Conservation (phyloP, 2,888 invertebrate species). For the Pseudococcus jackbeardsleyi region DNA sequence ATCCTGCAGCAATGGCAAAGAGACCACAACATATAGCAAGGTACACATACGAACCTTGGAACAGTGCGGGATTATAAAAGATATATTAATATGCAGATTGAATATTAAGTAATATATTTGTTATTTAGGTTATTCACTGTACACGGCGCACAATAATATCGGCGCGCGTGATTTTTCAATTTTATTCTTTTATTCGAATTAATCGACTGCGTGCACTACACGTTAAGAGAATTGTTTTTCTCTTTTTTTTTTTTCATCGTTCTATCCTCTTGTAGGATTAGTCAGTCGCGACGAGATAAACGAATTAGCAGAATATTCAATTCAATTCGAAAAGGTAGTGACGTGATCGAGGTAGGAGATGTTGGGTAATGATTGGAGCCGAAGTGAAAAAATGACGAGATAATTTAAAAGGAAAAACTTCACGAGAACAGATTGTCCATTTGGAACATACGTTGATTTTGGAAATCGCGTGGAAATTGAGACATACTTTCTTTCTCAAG, state of each 20-base stretch:
- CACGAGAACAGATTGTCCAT: too few species aligned
- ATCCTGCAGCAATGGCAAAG: slow-evolving; percentile 15
- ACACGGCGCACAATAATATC: background rate
- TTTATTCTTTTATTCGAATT: slow-evolving; percentile 27
- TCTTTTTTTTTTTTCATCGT: background rate
- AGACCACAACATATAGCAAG: too few species aligned
- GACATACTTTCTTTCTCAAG: too few species aligned
- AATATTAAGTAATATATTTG: slow-evolving; percentile 46
- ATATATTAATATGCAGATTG: slow-evolving; percentile 49
- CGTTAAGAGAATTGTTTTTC: background rate
- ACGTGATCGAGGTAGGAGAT: slow-evolving; percentile 8
- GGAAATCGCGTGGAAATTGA: too few species aligned
- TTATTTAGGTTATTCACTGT: slow-evolving; percentile 34
- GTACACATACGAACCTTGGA: slow-evolving; percentile 13
- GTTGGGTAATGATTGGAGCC: background rate
- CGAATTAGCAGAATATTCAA: slow-evolving; percentile 26
- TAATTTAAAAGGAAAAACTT: too few species aligned
- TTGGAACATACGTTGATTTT: too few species aligned
- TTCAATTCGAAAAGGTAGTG: background rate
- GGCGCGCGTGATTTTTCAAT: background rate
- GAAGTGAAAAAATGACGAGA: background rate
- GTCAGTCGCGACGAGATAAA: background rate
- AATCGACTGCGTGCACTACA: background rate
- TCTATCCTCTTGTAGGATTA: background rate
- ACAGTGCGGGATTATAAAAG: slow-evolving; percentile 8